Conservation (phyloP, 92 coral and sea anemone genomes). For the Porites rus region DNA sequence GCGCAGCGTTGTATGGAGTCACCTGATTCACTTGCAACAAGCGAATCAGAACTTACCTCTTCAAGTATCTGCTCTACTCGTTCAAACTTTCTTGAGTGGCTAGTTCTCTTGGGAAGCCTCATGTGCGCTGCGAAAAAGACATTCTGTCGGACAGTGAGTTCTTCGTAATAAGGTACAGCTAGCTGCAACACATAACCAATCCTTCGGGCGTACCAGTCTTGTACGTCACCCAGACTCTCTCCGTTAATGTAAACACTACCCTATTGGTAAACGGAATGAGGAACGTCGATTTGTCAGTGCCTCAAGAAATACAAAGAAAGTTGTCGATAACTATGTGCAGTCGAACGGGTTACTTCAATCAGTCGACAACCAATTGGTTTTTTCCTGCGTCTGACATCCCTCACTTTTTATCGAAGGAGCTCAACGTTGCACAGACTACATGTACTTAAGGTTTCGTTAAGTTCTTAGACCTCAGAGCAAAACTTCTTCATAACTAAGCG, state of each 20-base stretch:
- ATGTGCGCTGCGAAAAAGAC: constrained; percentile 64
- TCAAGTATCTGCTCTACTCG: constrained; percentile 69
- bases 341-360: no score
- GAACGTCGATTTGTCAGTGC: background rate
- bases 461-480: no score
- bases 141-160: constrained; percentile 65
- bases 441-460: no score
- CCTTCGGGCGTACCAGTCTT: constrained; percentile 63
- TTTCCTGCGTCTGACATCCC: no score
- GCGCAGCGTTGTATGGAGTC: no score
- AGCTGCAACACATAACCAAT: constrained; percentile 71
- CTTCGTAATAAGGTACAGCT: constrained; percentile 75
- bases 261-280: background rate
- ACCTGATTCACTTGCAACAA: no score
- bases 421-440: no score
- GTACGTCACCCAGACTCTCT: constrained; percentile 32
- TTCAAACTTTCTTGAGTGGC: constrained; percentile 47
- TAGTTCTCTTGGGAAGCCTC: constrained; percentile 51
- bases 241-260: constrained; percentile 68
- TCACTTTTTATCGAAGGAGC: no score
- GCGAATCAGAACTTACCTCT: constrained; percentile 36
- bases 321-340: no score
- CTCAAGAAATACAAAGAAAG: background rate
- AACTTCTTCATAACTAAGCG: no score
- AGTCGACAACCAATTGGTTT: no score